phyloP scores from a whole-genome alignment of 2,113 vertebrate species.

The Mixornis gularis region DNA sequence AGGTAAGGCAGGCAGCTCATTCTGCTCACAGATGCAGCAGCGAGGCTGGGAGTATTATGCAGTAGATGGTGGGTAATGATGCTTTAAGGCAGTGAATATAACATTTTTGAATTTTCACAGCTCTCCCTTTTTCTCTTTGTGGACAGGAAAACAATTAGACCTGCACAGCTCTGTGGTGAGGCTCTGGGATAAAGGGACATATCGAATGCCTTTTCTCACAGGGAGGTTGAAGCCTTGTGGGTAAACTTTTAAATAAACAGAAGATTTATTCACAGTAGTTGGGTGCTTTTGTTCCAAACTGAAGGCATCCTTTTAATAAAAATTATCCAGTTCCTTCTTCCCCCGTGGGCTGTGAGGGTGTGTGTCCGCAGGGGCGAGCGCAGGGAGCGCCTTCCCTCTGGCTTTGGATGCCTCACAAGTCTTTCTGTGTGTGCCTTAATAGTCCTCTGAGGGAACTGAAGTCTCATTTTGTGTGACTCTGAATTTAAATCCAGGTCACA shows the following conservation, averaged over 20 bases:
- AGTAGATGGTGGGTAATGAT: constrained; percentile 18
- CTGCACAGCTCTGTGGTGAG: constrained; percentile 19
- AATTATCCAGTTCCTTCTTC: constrained; percentile 29
- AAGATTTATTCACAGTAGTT: constrained; percentile 56
- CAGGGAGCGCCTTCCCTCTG: constrained; percentile 21
- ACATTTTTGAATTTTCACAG: constrained; percentile 20
- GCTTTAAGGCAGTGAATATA: constrained; percentile 9
- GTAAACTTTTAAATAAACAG: constrained; percentile 47
- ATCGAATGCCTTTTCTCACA: background rate
- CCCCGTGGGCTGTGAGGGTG: background rate
- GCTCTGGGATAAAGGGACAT: background rate
- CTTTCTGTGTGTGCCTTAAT: constrained; percentile 68
- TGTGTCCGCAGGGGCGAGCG: background rate
- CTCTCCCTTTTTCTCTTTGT: constrained; percentile 11
- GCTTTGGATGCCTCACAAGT: constrained; percentile 68
- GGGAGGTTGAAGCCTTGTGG: background rate
- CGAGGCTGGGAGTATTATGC: background rate
- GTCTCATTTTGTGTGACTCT: constrained; percentile 70
- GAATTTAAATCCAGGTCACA: constrained; percentile 83
- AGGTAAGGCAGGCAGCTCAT: background rate
- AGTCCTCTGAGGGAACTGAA: constrained; percentile 75
- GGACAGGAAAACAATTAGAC: constrained; percentile 4
- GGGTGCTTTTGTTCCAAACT: constrained; percentile 26
- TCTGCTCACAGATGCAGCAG: background rate
- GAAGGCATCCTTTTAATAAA: constrained; percentile 57